Evolutionary conservation across 53 echinoderm and acorn worm genomes (phyloP), one percentile per base, ranked within the genome.

Genomic region (Arbacia lixula): DNA sequence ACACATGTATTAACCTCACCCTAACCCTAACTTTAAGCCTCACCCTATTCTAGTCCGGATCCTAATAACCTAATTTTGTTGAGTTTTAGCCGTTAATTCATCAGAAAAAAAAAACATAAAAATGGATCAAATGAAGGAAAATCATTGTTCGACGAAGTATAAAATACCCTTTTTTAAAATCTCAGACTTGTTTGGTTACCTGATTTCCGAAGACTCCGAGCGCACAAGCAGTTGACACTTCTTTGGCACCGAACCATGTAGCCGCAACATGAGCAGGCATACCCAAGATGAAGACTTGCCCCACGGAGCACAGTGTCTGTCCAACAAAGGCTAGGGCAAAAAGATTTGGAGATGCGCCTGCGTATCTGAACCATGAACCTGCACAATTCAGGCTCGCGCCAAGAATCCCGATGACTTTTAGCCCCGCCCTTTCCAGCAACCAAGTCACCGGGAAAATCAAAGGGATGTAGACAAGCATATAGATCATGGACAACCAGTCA

Each of bases 231-330:
- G 96, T 96, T 12, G 96, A 96, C 14, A 93, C 96, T 36, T 93
- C 87, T 11, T 93, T 89, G 9, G 91, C 93, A 35, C 96, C 96
- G 53, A 96, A 96, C 96, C 96, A 96, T 21, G 96, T 96, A 0
- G 96, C 96, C 30, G 96, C 96, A 14, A 96, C 96, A 43, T 96
- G 96, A 25, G 96, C 96, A 36, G 96, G 96, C 96, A 96, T 96
- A 10, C 96, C 96, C 2, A 96, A 88, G 29, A 96, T 96, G 41
- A 96, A 96, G 0, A 93, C 90, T 74, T 96, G 96, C 9, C 91
- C 96, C 9, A 96, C 80, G 39, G 96, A 89, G 14, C 91, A 86
- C 1, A 96, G 12, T 28, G 96, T 83, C 78, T 96, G 96, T 1
- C 96, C 96, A 2, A 87, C 11, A 32, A 96, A 91, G 3, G 91